phyloP scores from a whole-genome alignment of 2,888 invertebrate genomes.

The Eumerus sabulonum region DNA sequence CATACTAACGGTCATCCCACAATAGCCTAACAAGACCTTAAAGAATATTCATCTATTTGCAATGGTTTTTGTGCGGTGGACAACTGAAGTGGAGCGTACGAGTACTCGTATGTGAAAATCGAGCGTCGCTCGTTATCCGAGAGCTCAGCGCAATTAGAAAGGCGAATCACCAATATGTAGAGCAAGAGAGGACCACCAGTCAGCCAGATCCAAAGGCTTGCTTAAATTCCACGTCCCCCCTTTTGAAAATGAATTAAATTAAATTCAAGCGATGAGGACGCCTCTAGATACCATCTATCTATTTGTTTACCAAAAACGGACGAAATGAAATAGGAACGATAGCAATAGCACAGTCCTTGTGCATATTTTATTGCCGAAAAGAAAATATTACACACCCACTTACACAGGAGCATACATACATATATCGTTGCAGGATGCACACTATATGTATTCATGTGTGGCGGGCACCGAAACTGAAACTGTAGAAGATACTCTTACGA shows the following conservation, averaged over 20 bases:
- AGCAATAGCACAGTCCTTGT: conserved; percentile 41
- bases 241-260: conserved; percentile 46
- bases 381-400: conserved; percentile 53
- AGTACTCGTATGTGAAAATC: conserved; percentile 13
- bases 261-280: conserved; percentile 43
- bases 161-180: conserved; percentile 18
- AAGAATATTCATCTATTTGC: conserved; percentile 38
- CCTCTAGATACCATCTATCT: conserved; percentile 6
- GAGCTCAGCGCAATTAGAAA: conserved; percentile 7
- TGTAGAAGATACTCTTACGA: conserved; percentile 25
- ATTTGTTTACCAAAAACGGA: conserved; percentile 13
- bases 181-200: conserved; percentile 38
- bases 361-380: conserved; percentile 58
- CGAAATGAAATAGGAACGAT: conserved; percentile 34
- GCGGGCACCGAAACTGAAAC: conserved; percentile 13
- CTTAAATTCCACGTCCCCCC: no score
- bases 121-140: conserved; percentile 9
- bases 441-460: conserved; percentile 24
- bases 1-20: not conserved
- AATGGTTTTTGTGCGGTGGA: not conserved
- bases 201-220: not conserved
- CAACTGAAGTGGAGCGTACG: conserved; percentile 4
- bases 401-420: not conserved
- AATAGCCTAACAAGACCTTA: conserved; percentile 10
- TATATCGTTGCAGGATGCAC: conserved; percentile 11